Conservation (phyloP, 2,113 vertebrate species). For the Sphaerodactylus townsendi region DNA sequence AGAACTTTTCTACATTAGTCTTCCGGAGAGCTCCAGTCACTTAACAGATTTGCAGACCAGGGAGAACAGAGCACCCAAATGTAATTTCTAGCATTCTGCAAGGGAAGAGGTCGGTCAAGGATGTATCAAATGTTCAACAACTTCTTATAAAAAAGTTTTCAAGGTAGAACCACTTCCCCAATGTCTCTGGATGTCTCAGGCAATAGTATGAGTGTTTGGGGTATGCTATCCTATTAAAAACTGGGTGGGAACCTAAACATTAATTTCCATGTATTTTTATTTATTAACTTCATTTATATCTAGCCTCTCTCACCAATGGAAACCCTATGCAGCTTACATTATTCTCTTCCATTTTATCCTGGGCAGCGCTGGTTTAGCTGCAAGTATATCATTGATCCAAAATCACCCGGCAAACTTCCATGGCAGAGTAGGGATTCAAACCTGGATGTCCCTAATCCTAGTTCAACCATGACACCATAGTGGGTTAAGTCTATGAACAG, state of each 20-base stretch:
- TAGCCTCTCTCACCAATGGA: too few species aligned
- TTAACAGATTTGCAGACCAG: conserved; percentile 48
- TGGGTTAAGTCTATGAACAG: too few species aligned
- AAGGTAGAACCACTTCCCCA: background rate
- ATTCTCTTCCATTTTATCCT: too few species aligned
- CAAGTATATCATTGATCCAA: too few species aligned
- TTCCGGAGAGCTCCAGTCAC: conserved; percentile 50
- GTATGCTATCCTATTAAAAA: background rate
- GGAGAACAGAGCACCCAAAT: conserved; percentile 28
- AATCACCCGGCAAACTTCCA: too few species aligned
- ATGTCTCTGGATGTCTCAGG: background rate
- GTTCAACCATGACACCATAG: too few species aligned
- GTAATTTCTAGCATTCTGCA: conserved; percentile 17
- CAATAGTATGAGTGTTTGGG: background rate
- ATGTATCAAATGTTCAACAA: background rate
- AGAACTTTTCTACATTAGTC: conserved; percentile 70
- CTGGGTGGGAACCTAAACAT: background rate
- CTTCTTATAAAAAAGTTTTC: conserved; percentile 16
- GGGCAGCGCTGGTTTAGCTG: too few species aligned
- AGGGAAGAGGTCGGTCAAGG: conserved; percentile 10
- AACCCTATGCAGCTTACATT: too few species aligned
- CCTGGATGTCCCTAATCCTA: too few species aligned
- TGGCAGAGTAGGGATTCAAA: too few species aligned
- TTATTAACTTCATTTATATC: too few species aligned
- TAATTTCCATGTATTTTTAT: background rate